Percentiles rank a stretch among this genome's conserved stretches.
Evolutionary conservation across 2,888 invertebrate genomes (phyloP).

Genomic region (Malacosoma neustria): DNA sequence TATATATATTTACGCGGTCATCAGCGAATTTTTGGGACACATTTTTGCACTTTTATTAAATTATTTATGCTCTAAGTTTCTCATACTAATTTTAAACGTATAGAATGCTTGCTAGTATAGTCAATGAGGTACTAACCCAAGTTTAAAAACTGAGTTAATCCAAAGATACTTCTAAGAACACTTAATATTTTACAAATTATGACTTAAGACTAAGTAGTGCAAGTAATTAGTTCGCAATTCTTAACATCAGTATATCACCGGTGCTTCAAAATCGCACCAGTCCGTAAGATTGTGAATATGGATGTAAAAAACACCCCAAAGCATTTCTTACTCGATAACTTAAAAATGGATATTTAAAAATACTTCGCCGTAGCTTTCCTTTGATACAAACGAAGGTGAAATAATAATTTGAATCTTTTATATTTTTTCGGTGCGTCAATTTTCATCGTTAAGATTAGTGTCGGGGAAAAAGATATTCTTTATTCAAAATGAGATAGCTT

Average conservation of each 20-base stretch:
- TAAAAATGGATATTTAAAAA: conserved; percentile 34
- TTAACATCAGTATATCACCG: background rate
- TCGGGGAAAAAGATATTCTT: conserved; percentile 25
- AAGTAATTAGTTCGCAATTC: too few species aligned
- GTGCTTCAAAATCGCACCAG: conserved; percentile 11
- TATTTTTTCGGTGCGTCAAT: conserved; percentile 20
- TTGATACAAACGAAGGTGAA: conserved; percentile 42
- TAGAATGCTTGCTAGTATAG: too few species aligned
- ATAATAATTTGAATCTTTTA: conserved; percentile 37
- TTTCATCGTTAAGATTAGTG: conserved; percentile 32
- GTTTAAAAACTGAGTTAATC: too few species aligned
- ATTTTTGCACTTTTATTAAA: too few species aligned
- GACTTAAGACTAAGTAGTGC: too few species aligned
- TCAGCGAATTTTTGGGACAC: too few species aligned
- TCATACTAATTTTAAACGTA: too few species aligned
- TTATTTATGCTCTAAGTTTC: too few species aligned
- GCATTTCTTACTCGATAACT: conserved; percentile 24
- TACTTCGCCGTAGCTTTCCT: conserved; percentile 24
- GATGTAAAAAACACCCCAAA: conserved; percentile 28
- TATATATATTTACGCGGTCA: too few species aligned
- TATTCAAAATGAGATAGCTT: conserved; percentile 13
- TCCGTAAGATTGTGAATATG: conserved; percentile 24
- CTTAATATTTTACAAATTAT: too few species aligned
- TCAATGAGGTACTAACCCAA: too few species aligned
- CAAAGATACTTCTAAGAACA: too few species aligned